Base-by-base conservation (phyloP, 2,113 vertebrate species). In the Columbina picui region DNA sequence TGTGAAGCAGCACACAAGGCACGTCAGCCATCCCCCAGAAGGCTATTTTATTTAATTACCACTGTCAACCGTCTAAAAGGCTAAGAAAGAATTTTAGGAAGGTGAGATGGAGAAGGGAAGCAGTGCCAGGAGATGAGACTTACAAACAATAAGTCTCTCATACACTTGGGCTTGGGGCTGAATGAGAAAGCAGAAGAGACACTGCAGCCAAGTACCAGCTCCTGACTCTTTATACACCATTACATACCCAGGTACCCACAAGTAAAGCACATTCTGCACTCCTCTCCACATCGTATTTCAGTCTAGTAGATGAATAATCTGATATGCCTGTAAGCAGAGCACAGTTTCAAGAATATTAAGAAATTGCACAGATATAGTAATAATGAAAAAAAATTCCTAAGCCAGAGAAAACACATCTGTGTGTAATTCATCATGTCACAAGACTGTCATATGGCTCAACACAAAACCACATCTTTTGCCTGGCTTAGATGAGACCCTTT, bases 361-460 rank as follows among this genome's bases (percentile, higher is more conserved):
- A 89, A 95, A 87, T 32, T 4, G 2, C 73, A 95, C 21, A 81
- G 78, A 79, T 77, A 95, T 14, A 79, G 61, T 55, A 83, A 97
- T 84, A 96, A 94, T 70, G 77, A 82, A 90, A 63, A 55, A 86
- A 53, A 96, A 89, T 79, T 79, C 50, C 52, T 61, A 94, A 93
- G 36, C 81, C 94, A 84, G 71, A 96, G 90, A 96, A 92, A 96
- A 97, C 75, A 0, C 92, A 94, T 26, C 64, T 96, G 87, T 79
- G 55, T 49, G 67, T 87, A 96, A 94, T 96, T 97, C 84, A 95
- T 98, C 96, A 97, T 96, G 89, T 93, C 88, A 96, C 59, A 79
- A 91, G 61, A 30, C 39, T 82, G 68, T 94, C 96, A 78, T 47
- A 29, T 20, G 55, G 39, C 80, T 41, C 60, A 79, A 74, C 9